Conservation (phyloP, 2,113 vertebrate species). For the Ranitomeya imitator region DNA sequence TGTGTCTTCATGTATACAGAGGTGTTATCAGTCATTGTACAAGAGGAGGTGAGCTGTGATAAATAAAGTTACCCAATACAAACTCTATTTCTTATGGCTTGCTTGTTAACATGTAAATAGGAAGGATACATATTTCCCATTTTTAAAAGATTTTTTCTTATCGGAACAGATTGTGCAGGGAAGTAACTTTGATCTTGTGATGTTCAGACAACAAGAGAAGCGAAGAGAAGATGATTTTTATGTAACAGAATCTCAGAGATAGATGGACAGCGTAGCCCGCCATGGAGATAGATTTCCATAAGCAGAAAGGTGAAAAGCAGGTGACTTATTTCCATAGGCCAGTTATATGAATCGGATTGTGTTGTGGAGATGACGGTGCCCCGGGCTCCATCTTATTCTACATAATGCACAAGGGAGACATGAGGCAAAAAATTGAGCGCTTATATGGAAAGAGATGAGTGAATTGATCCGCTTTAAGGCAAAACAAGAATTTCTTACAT, state of each 20-base stretch:
- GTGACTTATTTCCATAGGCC: conserved; percentile 52
- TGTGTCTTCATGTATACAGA: too few relatives aligned
- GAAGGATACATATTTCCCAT: background rate
- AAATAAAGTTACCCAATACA: background rate
- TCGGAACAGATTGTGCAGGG: background rate
- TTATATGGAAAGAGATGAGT: conserved; percentile 57
- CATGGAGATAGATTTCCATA: conserved; percentile 29
- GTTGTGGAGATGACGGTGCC: conserved; percentile 55
- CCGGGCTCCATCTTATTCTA: conserved; percentile 31
- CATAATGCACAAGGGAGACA: conserved; percentile 54
- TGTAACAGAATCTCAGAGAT: background rate
- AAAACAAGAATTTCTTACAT: background rate
- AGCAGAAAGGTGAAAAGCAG: conserved; percentile 64
- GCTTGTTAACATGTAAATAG: conserved; percentile 38
- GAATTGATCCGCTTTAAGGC: conserved; percentile 9
- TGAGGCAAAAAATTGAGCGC: conserved; percentile 54
- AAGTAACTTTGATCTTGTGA: conserved; percentile 8
- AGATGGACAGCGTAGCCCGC: background rate
- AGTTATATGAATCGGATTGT: background rate
- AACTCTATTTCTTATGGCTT: background rate
- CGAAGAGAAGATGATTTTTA: conserved; percentile 13
- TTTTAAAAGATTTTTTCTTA: background rate
- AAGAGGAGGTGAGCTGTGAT: background rate
- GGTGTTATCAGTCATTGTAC: too few relatives aligned
- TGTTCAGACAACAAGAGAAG: background rate